These are phyloP conservation scores for Cavia aperea DNA, from an alignment of 2,113 vertebrate species.

Conservation along the genomic window DNA sequence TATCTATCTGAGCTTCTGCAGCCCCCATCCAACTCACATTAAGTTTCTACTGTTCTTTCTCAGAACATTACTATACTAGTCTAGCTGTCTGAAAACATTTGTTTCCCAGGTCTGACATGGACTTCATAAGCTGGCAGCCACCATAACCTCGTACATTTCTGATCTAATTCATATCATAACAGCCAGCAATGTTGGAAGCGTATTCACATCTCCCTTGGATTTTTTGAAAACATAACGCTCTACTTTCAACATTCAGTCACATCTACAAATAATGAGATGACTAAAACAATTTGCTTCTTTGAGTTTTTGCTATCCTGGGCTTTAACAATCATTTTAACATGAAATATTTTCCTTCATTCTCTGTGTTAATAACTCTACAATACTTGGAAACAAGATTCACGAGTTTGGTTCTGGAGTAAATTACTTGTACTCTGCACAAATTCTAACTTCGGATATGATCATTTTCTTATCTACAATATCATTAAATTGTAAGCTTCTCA, in stretches of 20 bases:
- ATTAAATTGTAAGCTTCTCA: conserved; percentile 9
- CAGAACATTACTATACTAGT: background rate
- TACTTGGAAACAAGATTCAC: conserved; percentile 25
- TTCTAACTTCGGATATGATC: background rate
- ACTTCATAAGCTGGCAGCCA: background rate
- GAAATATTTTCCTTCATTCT: conserved; percentile 9
- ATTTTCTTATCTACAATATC: background rate
- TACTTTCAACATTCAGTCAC: background rate
- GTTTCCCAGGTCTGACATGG: background rate
- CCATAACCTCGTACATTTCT: background rate
- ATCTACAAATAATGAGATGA: conserved; percentile 3
- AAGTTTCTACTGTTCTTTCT: background rate
- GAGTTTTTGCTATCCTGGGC: background rate
- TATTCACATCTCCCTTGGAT: background rate
- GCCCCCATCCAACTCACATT: background rate
- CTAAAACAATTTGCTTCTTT: background rate
- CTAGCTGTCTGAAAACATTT: background rate
- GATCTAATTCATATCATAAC: background rate
- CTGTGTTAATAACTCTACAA: background rate
- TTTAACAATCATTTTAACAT: background rate
- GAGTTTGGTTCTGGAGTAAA: background rate
- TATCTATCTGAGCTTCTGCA: background rate
- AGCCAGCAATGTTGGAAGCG: background rate
- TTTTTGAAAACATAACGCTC: background rate
- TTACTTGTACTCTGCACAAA: conserved; percentile 6